A percentile compares a stretch with the other conserved stretches of the same genome.
Conservation (phyloP, 2,113 vertebrate species). For the Macaca mulatta region DNA sequence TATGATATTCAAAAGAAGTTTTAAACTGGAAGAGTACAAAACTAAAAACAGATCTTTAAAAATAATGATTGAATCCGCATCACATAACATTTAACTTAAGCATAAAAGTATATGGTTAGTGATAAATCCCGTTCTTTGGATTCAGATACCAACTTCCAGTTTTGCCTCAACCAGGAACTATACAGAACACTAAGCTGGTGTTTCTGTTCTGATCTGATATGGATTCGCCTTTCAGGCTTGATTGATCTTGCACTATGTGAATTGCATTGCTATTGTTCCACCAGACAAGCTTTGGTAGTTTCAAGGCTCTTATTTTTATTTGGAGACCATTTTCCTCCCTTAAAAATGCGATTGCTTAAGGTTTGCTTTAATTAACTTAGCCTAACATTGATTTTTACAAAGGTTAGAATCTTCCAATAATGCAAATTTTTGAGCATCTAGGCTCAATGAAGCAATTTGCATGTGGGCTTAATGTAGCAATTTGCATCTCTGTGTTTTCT, state of each 20-base stretch:
- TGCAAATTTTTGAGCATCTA: constrained; percentile 5
- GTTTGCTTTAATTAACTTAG: constrained; percentile 21
- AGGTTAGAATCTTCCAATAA: constrained; percentile 7
- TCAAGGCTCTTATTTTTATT: neutral
- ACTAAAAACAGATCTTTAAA: neutral
- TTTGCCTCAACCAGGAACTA: neutral
- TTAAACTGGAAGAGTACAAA: neutral
- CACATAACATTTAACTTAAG: neutral
- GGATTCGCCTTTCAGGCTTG: neutral
- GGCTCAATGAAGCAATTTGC: neutral
- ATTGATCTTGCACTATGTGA: neutral
- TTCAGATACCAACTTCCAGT: neutral
- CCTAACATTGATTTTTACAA: constrained; percentile 10
- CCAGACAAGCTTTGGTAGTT: neutral
- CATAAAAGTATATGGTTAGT: neutral
- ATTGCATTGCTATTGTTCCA: neutral
- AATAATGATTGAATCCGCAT: neutral
- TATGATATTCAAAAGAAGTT: neutral
- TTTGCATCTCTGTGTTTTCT: neutral
- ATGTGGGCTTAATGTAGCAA: neutral
- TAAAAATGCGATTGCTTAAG: neutral
- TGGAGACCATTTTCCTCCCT: neutral
- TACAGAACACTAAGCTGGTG: neutral
- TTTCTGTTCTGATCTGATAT: neutral
- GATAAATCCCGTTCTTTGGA: neutral